phyloP scores from a whole-genome alignment of 30 jellyfish, hydroid and myxozoan species.

The Turritopsis rubra region DNA sequence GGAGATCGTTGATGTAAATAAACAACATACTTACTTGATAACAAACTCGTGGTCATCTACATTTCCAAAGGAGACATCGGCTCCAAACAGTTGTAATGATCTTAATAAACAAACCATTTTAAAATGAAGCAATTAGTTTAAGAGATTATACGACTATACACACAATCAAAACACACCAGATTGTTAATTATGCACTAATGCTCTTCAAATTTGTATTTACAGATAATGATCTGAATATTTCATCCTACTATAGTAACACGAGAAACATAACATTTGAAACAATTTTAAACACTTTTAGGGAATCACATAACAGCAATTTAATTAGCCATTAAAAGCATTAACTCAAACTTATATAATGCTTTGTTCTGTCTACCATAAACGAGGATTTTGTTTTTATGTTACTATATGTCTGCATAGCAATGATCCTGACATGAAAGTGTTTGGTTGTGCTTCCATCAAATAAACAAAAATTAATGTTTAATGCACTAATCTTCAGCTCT shows the following conservation, averaged over 20 bases:
- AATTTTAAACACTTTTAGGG: not conserved
- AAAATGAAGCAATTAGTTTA: not conserved
- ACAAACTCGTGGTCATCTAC: slow-evolving; percentile 53
- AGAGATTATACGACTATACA: not conserved
- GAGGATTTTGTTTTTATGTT: too few relatives aligned
- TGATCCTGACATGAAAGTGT: too few relatives aligned
- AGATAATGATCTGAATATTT: not conserved
- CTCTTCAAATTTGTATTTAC: not conserved
- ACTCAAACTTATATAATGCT: too few relatives aligned
- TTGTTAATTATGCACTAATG: not conserved
- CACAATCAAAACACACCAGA: not conserved
- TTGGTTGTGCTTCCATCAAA: too few relatives aligned
- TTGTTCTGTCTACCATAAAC: too few relatives aligned
- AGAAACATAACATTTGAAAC: not conserved
- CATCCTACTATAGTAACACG: not conserved
- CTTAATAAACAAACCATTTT: slow-evolving; percentile 21
- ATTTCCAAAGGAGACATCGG: slow-evolving; percentile 66
- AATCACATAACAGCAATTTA: not conserved
- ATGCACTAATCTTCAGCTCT: too few relatives aligned
- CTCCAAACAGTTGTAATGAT: slow-evolving; percentile 48
- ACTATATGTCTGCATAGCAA: too few relatives aligned
- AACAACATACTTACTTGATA: slow-evolving; percentile 50
- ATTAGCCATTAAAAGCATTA: not conserved
- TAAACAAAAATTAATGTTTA: too few relatives aligned
- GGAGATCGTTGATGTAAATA: too few relatives aligned